Conservation (phyloP, 2,888 invertebrate genomes). For the Apomyelois bistriatella region DNA sequence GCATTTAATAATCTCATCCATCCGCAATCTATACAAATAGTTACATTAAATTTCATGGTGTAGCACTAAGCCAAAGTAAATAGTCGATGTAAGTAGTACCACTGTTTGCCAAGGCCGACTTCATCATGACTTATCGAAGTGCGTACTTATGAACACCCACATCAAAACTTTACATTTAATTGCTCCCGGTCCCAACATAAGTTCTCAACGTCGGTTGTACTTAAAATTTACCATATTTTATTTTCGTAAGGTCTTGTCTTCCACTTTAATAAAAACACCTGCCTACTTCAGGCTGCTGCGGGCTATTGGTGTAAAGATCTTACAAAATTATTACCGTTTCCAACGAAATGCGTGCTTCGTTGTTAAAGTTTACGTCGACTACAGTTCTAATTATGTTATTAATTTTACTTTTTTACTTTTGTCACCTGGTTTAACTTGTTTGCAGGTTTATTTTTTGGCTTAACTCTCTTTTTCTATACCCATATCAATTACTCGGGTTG, state of each 20-base stretch:
- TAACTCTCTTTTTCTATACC: neutral
- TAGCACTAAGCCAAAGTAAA: conserved; percentile 12
- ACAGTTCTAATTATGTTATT: too few relatives aligned
- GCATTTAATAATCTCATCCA: too few relatives aligned
- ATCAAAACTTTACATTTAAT: conserved; percentile 11
- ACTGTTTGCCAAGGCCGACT: conserved; percentile 38
- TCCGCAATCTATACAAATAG: too few relatives aligned
- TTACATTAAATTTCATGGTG: neutral
- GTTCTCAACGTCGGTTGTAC: conserved; percentile 12
- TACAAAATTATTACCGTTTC: neutral
- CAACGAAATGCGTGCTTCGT: too few relatives aligned
- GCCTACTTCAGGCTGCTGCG: neutral
- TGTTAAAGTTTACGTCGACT: too few relatives aligned
- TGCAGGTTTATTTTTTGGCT: neutral
- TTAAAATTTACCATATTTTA: neutral
- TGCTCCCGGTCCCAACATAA: conserved; percentile 8
- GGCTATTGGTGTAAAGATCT: neutral
- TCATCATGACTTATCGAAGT: conserved; percentile 31
- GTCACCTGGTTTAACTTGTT: neutral
- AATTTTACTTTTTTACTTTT: neutral
- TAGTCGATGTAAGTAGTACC: conserved; percentile 24
- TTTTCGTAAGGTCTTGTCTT: conserved; percentile 10
- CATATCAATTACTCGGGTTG: conserved; percentile 13
- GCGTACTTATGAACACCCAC: conserved; percentile 19
- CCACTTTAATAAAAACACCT: conserved; percentile 5